These are phyloP conservation scores for Oreochromis mossambicus DNA, from an alignment of 2,797 vertebrate species.

Conservation along the genomic window DNA sequence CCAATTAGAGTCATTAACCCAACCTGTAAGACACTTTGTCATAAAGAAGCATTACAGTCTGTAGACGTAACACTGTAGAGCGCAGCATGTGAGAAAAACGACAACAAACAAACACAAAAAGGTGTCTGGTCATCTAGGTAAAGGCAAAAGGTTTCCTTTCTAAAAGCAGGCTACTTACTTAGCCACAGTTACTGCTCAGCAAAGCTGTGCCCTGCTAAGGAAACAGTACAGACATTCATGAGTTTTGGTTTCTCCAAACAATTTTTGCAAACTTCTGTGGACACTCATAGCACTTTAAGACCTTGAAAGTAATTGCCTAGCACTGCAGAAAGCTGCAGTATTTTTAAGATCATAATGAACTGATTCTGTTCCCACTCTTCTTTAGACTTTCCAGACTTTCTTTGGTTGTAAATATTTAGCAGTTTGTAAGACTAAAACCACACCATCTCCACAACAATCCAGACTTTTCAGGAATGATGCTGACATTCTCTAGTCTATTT, in stretches of 20 bases:
- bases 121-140: background rate
- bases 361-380: conserved; percentile 6
- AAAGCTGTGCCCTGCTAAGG: background rate
- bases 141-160: background rate
- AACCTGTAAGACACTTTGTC: background rate
- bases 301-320: background rate
- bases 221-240: background rate
- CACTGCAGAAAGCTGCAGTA: background rate
- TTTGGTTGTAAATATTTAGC: conserved; percentile 48
- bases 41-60: background rate
- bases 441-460: conserved; percentile 31
- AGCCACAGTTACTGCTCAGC: background rate
- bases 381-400: conserved; percentile 8
- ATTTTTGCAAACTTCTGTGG: background rate
- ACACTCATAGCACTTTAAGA: background rate
- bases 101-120: background rate
- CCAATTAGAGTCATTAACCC: background rate
- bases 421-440: conserved; percentile 40
- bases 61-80: background rate
- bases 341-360: conserved; percentile 20
- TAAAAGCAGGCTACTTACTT: background rate
- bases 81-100: background rate
- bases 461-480: conserved; percentile 34
- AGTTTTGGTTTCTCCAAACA: background rate
- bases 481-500: conserved; percentile 16